Conservation (phyloP, 2,113 vertebrate species). For the Rhabdornis inornatus region DNA sequence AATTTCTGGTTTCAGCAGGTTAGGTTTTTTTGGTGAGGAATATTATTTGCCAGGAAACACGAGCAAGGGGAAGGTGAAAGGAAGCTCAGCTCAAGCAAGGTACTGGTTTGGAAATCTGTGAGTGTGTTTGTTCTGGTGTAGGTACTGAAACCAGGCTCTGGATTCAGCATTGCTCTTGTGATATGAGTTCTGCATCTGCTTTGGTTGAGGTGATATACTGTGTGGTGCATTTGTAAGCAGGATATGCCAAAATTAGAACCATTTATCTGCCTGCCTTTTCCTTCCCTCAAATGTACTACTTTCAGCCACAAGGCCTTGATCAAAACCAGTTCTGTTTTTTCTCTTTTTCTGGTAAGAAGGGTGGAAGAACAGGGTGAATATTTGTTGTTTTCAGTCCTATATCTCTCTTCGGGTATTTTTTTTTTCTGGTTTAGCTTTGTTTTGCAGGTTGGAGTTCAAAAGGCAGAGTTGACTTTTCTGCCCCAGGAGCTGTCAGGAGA, state of each 20-base stretch:
- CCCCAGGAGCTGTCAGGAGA: not conserved
- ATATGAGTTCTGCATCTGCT: not conserved
- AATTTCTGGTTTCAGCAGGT: not conserved
- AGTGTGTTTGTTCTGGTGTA: not conserved
- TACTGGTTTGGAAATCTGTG: not conserved
- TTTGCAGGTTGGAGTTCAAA: not conserved
- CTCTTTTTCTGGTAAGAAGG: not conserved
- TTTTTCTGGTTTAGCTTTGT: not conserved
- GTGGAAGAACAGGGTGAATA: not conserved
- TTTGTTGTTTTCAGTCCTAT: not conserved
- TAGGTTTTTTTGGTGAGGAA: not conserved
- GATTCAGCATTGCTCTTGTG: rapidly evolving
- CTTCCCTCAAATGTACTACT: not conserved
- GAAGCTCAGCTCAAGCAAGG: not conserved
- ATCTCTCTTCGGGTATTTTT: not conserved
- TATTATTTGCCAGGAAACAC: not conserved
- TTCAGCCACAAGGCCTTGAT: not conserved
- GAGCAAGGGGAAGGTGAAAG: not conserved
- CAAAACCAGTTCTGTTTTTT: not conserved
- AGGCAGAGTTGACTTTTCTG: not conserved
- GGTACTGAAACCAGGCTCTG: not conserved
- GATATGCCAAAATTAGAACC: not conserved
- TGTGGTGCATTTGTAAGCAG: not conserved
- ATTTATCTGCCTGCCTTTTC: not conserved
- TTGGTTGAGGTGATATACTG: not conserved